Base-by-base conservation (phyloP, 2,888 invertebrate genomes). In the Dimorphilus gyrociliatus region DNA sequence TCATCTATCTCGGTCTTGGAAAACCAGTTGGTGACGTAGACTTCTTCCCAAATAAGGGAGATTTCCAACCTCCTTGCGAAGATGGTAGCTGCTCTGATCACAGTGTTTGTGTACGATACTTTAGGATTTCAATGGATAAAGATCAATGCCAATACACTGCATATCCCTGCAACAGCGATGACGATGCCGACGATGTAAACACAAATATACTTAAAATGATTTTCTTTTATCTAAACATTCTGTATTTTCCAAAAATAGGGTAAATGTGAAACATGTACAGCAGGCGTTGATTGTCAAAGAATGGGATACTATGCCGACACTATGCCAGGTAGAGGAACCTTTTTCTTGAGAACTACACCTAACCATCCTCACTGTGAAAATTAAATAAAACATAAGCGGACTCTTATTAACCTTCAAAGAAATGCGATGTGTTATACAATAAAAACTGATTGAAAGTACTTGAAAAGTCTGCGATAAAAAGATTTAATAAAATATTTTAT, bases 261-360 rank as follows among this genome's bases (percentile, higher is more conserved):
- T 14, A 16, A n/a, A 5, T 30, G 30, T 27, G 30, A 30, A 10
- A 28, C 8, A 10, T 30, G 30, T 14, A 14, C 25, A 4, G 23
- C 19, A 10, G 30, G 27, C 4, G 30, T 27, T 5, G 27, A 30
- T 27, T 27, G 26, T 12, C 30, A 30, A 25, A 4, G 12, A 10
- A 30, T 30, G 30, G 30, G 30, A 12, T 30, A 13, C 25, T 27
- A 12, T n/a, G 25, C 30, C 10, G 30, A 30, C 15, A 27, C 12
- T 7, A 10, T 14, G 15, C 13, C 30, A 6, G 27, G 27, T 4
- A 7, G 27, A 5, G 30, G 30, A 6, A 16, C 26, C 14, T 30
- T 13, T 25, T 30, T 28, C 30, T 25, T 30, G 25, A 30, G 26
- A 15, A 30, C 30, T 14, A 15, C 16, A 4, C 17, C 5, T 5